Evolutionary conservation across 2,113 vertebrate species (phyloP), one percentile per base, ranked within the genome.

Genomic region (Chamaea fasciata): DNA sequence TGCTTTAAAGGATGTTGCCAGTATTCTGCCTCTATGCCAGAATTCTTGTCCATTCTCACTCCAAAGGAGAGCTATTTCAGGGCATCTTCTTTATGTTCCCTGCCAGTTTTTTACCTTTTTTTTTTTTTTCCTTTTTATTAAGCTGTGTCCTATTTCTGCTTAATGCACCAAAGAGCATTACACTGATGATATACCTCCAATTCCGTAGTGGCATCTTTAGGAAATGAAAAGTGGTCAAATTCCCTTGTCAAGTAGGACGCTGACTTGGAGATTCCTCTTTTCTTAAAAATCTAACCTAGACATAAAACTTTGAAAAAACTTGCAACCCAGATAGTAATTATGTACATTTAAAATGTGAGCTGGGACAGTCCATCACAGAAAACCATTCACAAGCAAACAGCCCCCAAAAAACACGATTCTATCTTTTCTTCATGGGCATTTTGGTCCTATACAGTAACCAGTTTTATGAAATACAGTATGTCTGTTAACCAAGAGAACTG

Each of bases 401-500:
- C 76, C 59, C 16, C n/a, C 50, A 23, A 71, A 97, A 95, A 24
- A 8, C 89, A 50, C 7, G 1, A 75, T 63, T n/a, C 62, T 80
- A 0, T 57, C 56, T 93, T 84, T 77, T 10, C 62, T 83, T 65
- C 80, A 31, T 1, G 2, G 67, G 22, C 26, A 9, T 71, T 92
- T 94, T 75, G 64, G 76, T 83, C 85, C 83, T 67, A 78, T 71
- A 89, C 60, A 89, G 87, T 95, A 91, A 91, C 93, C 24, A 47
- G 80, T 83, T 97, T 93, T 90, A 65, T 97, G 94, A 95, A 95
- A 96, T 94, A 96, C 90, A 91, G 92, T 96, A 92, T 85, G 90
- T 87, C 97, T 98, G 96, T 98, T 98, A 98, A 97, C 97, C 96
- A 97, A 95, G 96, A 97, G 97, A 97, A 97, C 95, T 95, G 97